Evolutionary conservation across 35 echinoderm and acorn worm genomes (phyloP), one percentile per base, ranked within the genome.

Genomic region (Lytechinus pictus): DNA sequence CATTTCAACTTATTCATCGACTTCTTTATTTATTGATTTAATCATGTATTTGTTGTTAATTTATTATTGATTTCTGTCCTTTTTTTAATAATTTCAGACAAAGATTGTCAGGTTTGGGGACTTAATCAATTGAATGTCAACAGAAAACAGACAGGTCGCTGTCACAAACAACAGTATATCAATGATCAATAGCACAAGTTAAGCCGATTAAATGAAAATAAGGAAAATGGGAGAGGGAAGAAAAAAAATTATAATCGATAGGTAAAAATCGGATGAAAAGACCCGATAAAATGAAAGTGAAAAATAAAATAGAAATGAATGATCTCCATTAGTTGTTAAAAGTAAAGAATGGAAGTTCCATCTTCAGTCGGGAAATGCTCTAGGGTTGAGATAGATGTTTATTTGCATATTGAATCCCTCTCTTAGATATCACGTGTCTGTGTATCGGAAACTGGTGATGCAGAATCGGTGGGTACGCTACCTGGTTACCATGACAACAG

Each of bases 391-490:
- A 71, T 12, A 71, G 61, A 21, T 71, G 61, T 71, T 71, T 71
- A 71, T 71, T 71, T 71, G 16, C 61, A 71, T 71, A 71, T 2
- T 71, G 61, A 71, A 71, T 71, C 61, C 61, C 61, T 71, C 61
- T 71, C 61, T 71, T 71, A 13, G 16, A 66, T 28, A 27, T 16
- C 87, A 89, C 52, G 51, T 52, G 87, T 89, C 52, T 89, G 87
- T 29, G 87, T 89, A 89, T 89, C 87, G 87, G 87, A 89, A 89
- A 19, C 87, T 19, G 51, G 87, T 89, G 28, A 89, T 89, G 87
- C 28, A 53, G 87, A 53, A 53, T 52, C 28, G 51, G 11, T 19
- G 87, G 28, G 28, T 89, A 53, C 87, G 87, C 87, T 89, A 52
- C 27, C 52, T 89, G 28, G 87, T 89, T 27, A 29, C 52, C 87